Conservation (phyloP, 2,888 invertebrate species). For the Chrysolina haemoptera region DNA sequence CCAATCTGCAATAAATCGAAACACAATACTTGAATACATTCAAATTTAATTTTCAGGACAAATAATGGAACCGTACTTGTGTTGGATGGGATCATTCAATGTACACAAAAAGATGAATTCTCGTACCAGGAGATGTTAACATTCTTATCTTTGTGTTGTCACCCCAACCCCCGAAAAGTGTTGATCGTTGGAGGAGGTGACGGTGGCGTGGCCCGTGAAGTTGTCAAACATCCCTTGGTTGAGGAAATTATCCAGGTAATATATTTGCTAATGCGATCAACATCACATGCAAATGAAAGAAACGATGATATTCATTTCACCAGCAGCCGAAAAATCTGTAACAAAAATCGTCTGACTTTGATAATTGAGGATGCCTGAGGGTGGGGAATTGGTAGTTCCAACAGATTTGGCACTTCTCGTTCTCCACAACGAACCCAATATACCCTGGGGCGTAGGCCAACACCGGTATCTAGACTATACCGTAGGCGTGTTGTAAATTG, state of each 20-base stretch:
- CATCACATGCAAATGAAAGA: no score
- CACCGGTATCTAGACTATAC: no score
- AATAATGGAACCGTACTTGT: slow-evolving; percentile 90
- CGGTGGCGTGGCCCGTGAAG: slow-evolving; percentile 97
- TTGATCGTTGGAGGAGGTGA: slow-evolving; percentile 98
- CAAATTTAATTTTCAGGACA: slow-evolving; percentile 69
- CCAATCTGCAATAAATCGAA: neutral
- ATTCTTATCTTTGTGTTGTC: slow-evolving; percentile 92
- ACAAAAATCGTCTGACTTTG: no score
- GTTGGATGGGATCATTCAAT: slow-evolving; percentile 97
- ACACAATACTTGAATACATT: neutral
- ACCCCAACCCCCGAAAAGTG: slow-evolving; percentile 91
- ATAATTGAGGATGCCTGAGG: no score
- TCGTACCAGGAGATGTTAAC: slow-evolving; percentile 99
- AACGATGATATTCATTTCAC: no score
- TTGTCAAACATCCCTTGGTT: slow-evolving; percentile 92
- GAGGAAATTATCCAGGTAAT: slow-evolving; percentile 80
- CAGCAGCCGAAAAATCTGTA: no score
- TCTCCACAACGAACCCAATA: no score
- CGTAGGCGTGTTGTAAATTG: no score
- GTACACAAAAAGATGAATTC: slow-evolving; percentile 96
- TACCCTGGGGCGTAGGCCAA: no score
- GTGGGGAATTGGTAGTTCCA: no score
- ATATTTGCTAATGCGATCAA: no score
- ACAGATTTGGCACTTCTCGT: no score